Evolutionary conservation across 2,113 vertebrate species (phyloP), one percentile per base, ranked within the genome.

Genomic region (Oncorhynchus nerka): DNA sequence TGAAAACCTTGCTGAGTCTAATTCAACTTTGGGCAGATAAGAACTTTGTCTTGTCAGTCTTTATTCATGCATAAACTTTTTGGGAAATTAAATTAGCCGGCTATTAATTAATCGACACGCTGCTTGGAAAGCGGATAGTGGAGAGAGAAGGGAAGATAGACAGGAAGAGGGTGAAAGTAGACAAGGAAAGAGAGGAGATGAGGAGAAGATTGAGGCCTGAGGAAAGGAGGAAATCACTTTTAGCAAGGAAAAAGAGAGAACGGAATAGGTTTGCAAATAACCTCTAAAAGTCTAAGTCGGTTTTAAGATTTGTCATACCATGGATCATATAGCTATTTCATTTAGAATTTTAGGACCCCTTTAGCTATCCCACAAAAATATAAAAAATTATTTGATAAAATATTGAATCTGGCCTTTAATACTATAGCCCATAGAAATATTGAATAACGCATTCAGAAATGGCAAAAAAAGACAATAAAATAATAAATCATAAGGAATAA

Each of bases 21-120:
- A 93, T 92, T 92, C 92, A 93, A 92, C 90, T 91, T 89, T 89
- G 90, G 87, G 87, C 89, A 92, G 92, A 94, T 94, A 92, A 92
- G 86, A 93, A 92, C 92, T 93, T 92, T 90, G 87, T 86, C 89
- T 89, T 93, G 92, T 92, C 92, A 92, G 87, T 93, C 90, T 93
- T 90, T 91, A 93, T 93, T 93, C 90, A 83, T 84, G 85, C 89
- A 93, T 93, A 92, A 93, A 92, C 90, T 92, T 92, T 92, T 89
- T 81, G 83, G 89, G 85, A 91, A 93, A 94, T 94, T 92, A 92
- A 94, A 94, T 94, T 93, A 93, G 91, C 87, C 83, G 82, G 85
- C 92, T 92, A 94, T 94, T 93, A 94, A 93, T 94, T 93, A 93
- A 93, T 91, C 83, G 86, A 91, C 91, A 89, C 86, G 26, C 49